These are phyloP conservation scores for Lutraria lutraria DNA, from an alignment of 2,888 invertebrate genomes.

Conservation along the genomic window DNA sequence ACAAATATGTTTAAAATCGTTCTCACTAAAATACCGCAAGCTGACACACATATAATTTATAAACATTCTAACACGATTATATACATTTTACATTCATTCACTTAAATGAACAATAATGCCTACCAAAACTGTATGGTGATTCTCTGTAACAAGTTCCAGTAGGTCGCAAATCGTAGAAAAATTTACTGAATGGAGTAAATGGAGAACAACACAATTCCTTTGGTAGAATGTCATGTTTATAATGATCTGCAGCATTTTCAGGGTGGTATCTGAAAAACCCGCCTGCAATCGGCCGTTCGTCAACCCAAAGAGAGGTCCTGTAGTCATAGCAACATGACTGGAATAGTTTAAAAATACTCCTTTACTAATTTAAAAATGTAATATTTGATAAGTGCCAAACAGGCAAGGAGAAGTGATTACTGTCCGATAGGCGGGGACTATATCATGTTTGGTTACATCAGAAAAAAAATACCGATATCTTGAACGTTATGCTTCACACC, in stretches of 20 bases:
- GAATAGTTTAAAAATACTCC: no score
- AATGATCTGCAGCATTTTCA: slow-evolving; percentile 5
- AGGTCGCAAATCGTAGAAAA: slow-evolving; percentile 47
- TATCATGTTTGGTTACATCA: not conserved
- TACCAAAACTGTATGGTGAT: slow-evolving; percentile 31
- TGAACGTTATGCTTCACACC: not conserved
- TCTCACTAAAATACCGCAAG: not conserved
- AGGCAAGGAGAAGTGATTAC: no score
- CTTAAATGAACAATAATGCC: not conserved
- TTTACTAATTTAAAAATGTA: no score
- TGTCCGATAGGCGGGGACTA: not conserved
- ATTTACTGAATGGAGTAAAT: slow-evolving; percentile 28
- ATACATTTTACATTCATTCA: not conserved
- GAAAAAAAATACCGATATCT: not conserved
- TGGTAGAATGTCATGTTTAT: slow-evolving; percentile 21
- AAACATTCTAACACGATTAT: not conserved
- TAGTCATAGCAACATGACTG: slow-evolving; percentile 55
- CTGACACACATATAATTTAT: not conserved
- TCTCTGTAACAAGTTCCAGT: slow-evolving; percentile 34
- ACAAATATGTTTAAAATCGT: not conserved
- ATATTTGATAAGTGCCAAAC: not conserved
- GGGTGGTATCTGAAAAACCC: slow-evolving; percentile 44
- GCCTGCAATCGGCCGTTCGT: slow-evolving; percentile 40
- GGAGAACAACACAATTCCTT: slow-evolving; percentile 39
- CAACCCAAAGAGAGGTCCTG: slow-evolving; percentile 35